phyloP scores from a whole-genome alignment of 2,113 vertebrate species.

The Varanus salvator region DNA sequence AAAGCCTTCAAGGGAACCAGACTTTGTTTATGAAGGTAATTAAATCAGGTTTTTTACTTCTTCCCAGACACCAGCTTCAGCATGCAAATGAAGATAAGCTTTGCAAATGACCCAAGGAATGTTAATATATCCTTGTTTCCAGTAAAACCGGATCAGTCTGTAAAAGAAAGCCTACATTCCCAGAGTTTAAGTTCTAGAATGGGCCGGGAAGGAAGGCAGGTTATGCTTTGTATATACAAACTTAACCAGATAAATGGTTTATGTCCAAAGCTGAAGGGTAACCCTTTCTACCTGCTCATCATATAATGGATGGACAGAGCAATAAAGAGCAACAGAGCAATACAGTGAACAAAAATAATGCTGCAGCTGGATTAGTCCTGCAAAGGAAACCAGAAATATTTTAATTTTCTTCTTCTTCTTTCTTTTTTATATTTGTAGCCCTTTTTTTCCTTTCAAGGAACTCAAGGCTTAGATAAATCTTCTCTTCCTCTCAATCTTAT shows the following conservation, averaged over 20 bases:
- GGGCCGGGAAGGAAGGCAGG: not conserved
- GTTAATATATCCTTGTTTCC: not conserved
- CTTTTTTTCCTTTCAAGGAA: not conserved
- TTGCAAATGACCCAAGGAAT: conserved; percentile 23
- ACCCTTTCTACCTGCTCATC: not conserved
- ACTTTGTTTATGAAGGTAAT: conserved; percentile 5
- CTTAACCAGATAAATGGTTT: not conserved
- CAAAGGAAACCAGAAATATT: no score
- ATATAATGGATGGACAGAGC: not conserved
- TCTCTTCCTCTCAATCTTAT: no score
- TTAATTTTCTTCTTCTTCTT: no score
- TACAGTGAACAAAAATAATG: not conserved
- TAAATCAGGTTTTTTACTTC: not conserved
- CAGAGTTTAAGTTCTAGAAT: not conserved
- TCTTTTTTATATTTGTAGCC: no score
- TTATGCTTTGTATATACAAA: not conserved
- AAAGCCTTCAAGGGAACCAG: not conserved
- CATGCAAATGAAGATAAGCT: conserved; percentile 18
- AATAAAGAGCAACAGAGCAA: not conserved
- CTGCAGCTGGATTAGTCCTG: no score
- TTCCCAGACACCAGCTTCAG: not conserved
- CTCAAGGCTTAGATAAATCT: no score
- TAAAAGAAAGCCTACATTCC: not conserved
- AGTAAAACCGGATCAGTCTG: not conserved
- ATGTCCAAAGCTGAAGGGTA: not conserved